Base-by-base conservation (phyloP, 2,888 invertebrate genomes). In the Xestobium rufovillosum region DNA sequence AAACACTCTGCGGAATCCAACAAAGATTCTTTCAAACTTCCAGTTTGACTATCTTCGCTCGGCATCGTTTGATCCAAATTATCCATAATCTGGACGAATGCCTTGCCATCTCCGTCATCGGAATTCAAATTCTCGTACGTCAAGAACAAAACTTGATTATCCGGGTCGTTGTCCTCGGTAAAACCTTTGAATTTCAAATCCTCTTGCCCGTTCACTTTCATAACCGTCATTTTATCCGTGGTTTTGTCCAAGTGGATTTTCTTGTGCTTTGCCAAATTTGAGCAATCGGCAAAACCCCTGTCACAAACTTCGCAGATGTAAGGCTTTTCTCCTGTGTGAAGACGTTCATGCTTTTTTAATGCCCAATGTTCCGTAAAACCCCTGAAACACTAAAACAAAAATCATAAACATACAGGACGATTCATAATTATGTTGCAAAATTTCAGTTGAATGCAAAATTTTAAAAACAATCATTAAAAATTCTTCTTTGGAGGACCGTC, bases 201-300 rank as follows among this genome's bases (percentile, higher is more conserved):
- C 30, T 31, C 40, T 38, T 14, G 30, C 34, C 9, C 34, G 9
- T 36, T 38, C 10, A 26, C 27, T 30, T 36, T 50, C 3, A 34
- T 37, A 26, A 34, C 23, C 23, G 23, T 6, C 9, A 25, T 31
- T 4, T 35, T 19, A 12, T 35, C 16, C 2, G 33, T 28, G 6
- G n/a, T 3, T 19, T 31, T 36, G 26, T 42, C 49, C 4, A 39
- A 34, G 41, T 66, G 65, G 1, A 52, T 57, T 32, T 55, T 76
- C 55, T 72, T 74, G 52, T 83, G 81, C 54, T 80, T 81, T 10
- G 73, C 75, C 38, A 84, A 71, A 66, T 85, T 86, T 17, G 83
- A 83, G 48, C 77, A 74, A 65, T 86, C 84, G 0, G 83, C 78
- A 65, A 88, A 86, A 26, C 40, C 34, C 49, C 82, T 76, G 15